phyloP scores from a whole-genome alignment of 2,888 invertebrate genomes.

The Hecatera dysodea region DNA sequence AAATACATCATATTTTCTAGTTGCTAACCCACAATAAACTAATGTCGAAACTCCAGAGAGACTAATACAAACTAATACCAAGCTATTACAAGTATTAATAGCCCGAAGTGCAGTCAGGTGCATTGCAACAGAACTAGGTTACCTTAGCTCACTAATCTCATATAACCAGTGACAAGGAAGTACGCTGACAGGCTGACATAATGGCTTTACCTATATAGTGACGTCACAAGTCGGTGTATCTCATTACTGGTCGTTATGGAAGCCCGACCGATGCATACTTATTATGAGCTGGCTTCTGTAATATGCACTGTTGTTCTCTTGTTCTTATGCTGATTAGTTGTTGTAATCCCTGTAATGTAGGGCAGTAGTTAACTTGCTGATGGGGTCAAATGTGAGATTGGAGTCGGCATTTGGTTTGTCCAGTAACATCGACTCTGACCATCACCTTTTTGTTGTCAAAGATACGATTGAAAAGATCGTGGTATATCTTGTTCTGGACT shows the following conservation, averaged over 20 bases:
- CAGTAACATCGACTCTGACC: not conserved
- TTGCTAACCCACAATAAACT: conserved; percentile 27
- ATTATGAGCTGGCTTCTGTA: conserved; percentile 58
- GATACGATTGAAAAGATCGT: too few species aligned
- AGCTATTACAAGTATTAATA: conserved; percentile 54
- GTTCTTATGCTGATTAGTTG: conserved; percentile 50
- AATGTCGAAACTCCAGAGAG: conserved; percentile 34
- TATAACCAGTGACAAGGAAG: conserved; percentile 67
- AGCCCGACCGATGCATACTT: conserved; percentile 71
- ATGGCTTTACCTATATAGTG: conserved; percentile 71
- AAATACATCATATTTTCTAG: conserved; percentile 19
- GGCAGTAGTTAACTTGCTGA: conserved; percentile 14
- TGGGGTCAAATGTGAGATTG: not conserved
- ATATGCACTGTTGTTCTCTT: conserved; percentile 51
- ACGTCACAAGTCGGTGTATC: conserved; percentile 62
- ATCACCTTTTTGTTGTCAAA: not conserved
- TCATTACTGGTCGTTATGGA: conserved; percentile 70
- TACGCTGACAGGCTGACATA: conserved; percentile 68
- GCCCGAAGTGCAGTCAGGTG: conserved; percentile 54
- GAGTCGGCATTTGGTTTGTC: not conserved
- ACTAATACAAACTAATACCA: conserved; percentile 27
- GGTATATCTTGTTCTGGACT: too few species aligned
- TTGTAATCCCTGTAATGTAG: conserved; percentile 38
- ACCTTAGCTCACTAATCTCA: conserved; percentile 61
- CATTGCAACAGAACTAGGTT: conserved; percentile 52